Evolutionary conservation across 2,113 vertebrate species (phyloP).

Genomic region (Oplegnathus fasciatus): DNA sequence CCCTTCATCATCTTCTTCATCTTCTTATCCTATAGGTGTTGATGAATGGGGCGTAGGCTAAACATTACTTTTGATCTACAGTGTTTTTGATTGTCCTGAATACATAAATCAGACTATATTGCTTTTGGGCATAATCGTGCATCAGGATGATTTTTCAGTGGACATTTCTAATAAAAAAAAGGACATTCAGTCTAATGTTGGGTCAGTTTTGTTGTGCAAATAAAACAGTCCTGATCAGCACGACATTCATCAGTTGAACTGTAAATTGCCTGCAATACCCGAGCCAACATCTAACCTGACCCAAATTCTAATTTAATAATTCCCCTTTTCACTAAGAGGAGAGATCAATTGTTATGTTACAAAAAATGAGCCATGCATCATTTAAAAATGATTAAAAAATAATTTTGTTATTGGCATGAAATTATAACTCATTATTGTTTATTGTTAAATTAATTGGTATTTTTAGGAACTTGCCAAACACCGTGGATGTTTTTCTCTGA

Average conservation of each 20-base stretch:
- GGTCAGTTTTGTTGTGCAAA: not conserved
- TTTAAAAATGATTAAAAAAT: not conserved
- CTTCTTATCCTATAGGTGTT: constrained; percentile 10
- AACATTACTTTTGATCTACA: not conserved
- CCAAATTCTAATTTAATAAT: not conserved
- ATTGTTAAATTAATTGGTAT: constrained; percentile 20
- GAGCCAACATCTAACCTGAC: not conserved
- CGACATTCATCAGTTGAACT: not conserved
- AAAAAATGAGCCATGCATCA: not conserved
- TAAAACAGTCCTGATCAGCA: not conserved
- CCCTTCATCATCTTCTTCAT: constrained; percentile 1
- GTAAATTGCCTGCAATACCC: too few species aligned
- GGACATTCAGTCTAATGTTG: not conserved
- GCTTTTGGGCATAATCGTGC: not conserved
- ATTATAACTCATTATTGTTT: not conserved
- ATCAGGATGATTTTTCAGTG: not conserved
- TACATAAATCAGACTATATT: not conserved
- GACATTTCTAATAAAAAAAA: not conserved
- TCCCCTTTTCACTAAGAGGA: not conserved
- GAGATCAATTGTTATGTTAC: not conserved
- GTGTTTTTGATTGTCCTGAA: constrained; percentile 7
- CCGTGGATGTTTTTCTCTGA: constrained; percentile 6
- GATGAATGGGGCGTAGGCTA: not conserved
- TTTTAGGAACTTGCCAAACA: constrained; percentile 31
- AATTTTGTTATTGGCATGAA: constrained; percentile 11